Evolutionary conservation across 2,888 invertebrate genomes (phyloP), one percentile per base, ranked within the genome.

Genomic region (Theretra japonica): DNA sequence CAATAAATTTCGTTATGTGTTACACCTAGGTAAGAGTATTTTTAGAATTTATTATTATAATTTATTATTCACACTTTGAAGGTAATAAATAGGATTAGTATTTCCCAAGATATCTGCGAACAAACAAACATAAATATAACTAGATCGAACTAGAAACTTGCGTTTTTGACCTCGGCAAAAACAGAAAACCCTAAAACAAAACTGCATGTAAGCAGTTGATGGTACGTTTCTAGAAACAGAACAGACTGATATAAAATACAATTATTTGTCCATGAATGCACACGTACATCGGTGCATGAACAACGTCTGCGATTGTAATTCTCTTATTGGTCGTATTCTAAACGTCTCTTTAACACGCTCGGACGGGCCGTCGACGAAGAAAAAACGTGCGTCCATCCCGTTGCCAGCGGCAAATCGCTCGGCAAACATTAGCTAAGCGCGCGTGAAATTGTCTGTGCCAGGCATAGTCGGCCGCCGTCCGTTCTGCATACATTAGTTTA

Each of bases 351-450:
- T 77, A 78, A 76, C 78, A 82, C 79, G 82, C 76, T 82, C 74
- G 78, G 79, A 80, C 76, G 79, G 79, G 74, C 79, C 75, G 82
- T 77, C 80, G 81, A 79, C 77, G 77, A 79, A 73, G 76, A 80
- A 83, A 84, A 84, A 84, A 84, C 77, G 78, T 82, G 77, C 80
- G 79, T 81, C 81, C 80, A 82, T 83, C 82, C 79, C 79, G 79
- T 83, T 81, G 87, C 88, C 85, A 83, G 81, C 85, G 86, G 88
- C 88, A 90, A 92, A 91, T 92, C 88, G 90, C 81, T 90, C 83
- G 88, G 90, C 88, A 91, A 92, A 92, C 88, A 91, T 91, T 89
- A 88, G 87, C 84, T 88, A 90, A 91, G 90, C 88, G 88, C 87
- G 88, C 90, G 91, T 91, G 88, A 92, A 91, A 91, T 91, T 90